Evolutionary conservation across 2,797 vertebrate species (phyloP).

Genomic region (Myotis findleyi): DNA sequence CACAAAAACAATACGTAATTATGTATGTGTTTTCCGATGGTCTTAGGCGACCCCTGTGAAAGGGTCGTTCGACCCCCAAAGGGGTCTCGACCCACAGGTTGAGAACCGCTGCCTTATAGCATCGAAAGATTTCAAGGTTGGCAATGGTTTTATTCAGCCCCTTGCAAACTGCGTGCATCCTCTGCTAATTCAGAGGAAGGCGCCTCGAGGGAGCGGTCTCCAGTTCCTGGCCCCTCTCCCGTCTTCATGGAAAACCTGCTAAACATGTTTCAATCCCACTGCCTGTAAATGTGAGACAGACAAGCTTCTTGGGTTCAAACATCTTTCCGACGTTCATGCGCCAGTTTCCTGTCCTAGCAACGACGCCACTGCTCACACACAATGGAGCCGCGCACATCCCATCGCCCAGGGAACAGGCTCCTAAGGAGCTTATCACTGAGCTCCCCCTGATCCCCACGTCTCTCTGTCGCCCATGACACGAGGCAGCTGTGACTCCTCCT

Average conservation of each 20-base stretch:
- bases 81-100: no score
- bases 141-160: neutral
- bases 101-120: neutral
- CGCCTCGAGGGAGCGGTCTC: neutral
- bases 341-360: slow-evolving; percentile 57
- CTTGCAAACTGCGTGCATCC: neutral
- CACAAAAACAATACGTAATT: no score
- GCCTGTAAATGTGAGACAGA: slow-evolving; percentile 50
- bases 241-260: slow-evolving; percentile 32
- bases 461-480: slow-evolving; percentile 10
- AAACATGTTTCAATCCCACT: slow-evolving; percentile 23
- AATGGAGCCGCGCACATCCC: slow-evolving; percentile 17
- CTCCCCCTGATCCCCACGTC: neutral
- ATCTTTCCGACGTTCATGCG: slow-evolving; percentile 18
- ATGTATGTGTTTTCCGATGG: no score
- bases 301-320: slow-evolving; percentile 49
- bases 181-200: slow-evolving; percentile 2
- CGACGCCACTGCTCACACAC: slow-evolving; percentile 40
- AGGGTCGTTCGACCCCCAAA: no score
- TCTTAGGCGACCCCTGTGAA: no score
- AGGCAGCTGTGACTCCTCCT: neutral
- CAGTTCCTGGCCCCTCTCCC: neutral
- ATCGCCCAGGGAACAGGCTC: slow-evolving; percentile 37
- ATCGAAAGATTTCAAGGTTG: slow-evolving; percentile 18
- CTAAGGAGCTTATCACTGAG: slow-evolving; percentile 34